These are phyloP conservation scores for Eulithis prunata DNA, from an alignment of 2,888 invertebrate genomes.

Conservation along the genomic window DNA sequence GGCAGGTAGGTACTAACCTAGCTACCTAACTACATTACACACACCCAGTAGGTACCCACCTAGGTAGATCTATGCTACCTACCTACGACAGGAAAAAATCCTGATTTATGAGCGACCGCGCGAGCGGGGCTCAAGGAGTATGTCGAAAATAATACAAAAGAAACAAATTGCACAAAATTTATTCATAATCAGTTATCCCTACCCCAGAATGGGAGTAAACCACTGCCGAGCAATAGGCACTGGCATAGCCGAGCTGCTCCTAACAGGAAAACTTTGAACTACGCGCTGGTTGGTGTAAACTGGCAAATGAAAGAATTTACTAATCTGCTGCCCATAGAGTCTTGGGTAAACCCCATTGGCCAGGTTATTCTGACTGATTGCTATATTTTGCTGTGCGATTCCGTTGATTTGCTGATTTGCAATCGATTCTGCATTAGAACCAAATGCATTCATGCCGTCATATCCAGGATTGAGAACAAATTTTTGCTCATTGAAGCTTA, in stretches of 20 bases:
- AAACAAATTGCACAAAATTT: too few species aligned
- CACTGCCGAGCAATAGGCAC: neutral
- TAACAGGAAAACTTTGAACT: neutral
- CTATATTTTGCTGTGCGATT: conserved; percentile 2
- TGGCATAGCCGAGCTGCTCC: neutral
- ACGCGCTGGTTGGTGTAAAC: neutral
- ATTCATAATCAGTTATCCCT: neutral
- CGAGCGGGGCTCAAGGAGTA: too few species aligned
- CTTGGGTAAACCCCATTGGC: neutral
- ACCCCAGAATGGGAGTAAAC: neutral
- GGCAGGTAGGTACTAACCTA: too few species aligned
- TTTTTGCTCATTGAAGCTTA: conserved; percentile 2
- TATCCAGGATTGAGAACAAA: neutral
- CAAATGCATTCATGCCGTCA: neutral
- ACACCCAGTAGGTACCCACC: too few species aligned
- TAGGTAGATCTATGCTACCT: too few species aligned
- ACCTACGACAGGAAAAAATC: too few species aligned
- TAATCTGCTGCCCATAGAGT: conserved; percentile 4
- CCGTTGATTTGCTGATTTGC: neutral
- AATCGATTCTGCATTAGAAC: conserved; percentile 2
- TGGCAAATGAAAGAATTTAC: neutral
- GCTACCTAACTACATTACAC: too few species aligned
- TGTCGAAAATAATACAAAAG: too few species aligned
- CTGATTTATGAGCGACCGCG: too few species aligned
- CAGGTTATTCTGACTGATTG: conserved; percentile 5